Evolutionary conservation across 2,113 vertebrate species (phyloP), one percentile per base, ranked within the genome.

Genomic region (Haliaeetus leucogaster): DNA sequence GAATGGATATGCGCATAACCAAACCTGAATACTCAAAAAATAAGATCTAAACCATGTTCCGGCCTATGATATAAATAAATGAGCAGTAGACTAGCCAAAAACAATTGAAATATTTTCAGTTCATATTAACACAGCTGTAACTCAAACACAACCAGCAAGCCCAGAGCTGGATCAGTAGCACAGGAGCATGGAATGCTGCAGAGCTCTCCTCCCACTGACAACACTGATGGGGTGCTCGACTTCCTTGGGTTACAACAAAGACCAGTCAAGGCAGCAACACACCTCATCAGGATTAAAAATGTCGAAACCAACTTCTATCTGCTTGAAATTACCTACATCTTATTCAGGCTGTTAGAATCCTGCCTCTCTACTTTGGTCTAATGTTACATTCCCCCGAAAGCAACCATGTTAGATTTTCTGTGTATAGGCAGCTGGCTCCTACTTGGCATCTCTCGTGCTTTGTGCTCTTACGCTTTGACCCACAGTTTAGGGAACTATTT

Each of bases 391-490:
- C 40, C 40, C n/a, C 29, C 10, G 23, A 8, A 62, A 82, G n/a
- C 7, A 16, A 47, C 11, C 19, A 10, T 0, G 0, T 38, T 34
- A 7, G 14, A 21, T 65, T 40, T 50, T 38, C 17, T 25, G 17
- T 16, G 10, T 16, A 6, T 2, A 66, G 65, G 15, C 40, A 71
- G 27, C 43, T 47, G 53, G 18, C n/a, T 77, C 50, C 27, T 92
- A 11, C 21, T 48, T 7, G 16, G 59, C 7, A 30, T 59, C 34
- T 63, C 36, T 53, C 9, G 10, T 30, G 52, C 52, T 53, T 53
- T 29, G 29, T 23, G 22, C 21, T 30, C 32, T 25, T 71, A 22
- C 19, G 34, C 26, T 71, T 25, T 67, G 42, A 72, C 26, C 21
- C 48, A 52, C 26, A 56, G 38, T 23, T 50, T 34, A 77, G 29